phyloP scores from a whole-genome alignment of 2,797 vertebrate genomes.

The Hyperoplus immaculatus region DNA sequence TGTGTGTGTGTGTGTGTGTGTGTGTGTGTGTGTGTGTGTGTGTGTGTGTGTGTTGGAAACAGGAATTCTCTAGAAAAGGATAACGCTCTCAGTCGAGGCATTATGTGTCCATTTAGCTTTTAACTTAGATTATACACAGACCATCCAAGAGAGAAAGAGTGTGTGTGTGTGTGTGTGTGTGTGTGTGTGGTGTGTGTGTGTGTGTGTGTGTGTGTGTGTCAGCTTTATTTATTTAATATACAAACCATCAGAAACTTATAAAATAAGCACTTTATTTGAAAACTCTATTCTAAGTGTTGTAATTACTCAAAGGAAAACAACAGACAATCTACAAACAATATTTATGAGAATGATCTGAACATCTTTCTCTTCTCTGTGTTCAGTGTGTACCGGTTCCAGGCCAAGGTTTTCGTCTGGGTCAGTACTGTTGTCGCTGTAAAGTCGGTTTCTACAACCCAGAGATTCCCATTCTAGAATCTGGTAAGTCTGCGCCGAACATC shows the following conservation, averaged over 20 bases:
- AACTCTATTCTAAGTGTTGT: background rate
- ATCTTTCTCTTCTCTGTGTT: background rate
- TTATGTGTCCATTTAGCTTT: slow-evolving; percentile 87
- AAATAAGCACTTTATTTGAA: background rate
- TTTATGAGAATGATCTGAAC: background rate
- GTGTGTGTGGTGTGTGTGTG: slow-evolving; percentile 39
- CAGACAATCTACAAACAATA: background rate
- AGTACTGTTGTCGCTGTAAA: slow-evolving; percentile 92
- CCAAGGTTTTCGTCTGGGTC: slow-evolving; percentile 90
- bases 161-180: slow-evolving; percentile 41
- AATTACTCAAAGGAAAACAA: background rate
- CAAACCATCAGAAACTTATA: background rate
- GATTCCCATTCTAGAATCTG: slow-evolving; percentile 21
- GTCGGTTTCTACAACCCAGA: slow-evolving; percentile 89
- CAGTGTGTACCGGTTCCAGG: slow-evolving; percentile 90
- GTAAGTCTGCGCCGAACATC: slow-evolving; percentile 57
- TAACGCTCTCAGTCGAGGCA: slow-evolving; percentile 80
- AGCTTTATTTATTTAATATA: background rate
- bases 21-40: slow-evolving; percentile 28
- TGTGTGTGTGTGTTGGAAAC: slow-evolving; percentile 37
- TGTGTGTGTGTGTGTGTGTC: slow-evolving; percentile 33
- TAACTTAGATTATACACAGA: slow-evolving; percentile 84
- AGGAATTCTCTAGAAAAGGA: slow-evolving; percentile 79
- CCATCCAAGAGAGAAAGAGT: slow-evolving; percentile 5
- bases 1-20: slow-evolving; percentile 26